Evolutionary conservation across 2,113 vertebrate genomes (phyloP), one percentile per base, ranked within the genome.

Genomic region (Hylia prasina): DNA sequence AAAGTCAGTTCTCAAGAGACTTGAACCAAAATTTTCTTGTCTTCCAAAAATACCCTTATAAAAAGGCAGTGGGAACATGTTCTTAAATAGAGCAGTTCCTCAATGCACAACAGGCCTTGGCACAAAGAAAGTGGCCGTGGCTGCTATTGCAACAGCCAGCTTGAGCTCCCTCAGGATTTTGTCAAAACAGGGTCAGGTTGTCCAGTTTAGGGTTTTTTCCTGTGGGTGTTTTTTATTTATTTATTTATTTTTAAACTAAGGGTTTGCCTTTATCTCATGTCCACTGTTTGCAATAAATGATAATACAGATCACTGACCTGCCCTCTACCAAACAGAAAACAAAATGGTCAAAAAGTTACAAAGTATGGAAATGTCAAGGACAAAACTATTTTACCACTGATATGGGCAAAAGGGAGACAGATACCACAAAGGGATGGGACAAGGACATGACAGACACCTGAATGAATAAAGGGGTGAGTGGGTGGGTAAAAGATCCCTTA

Each of bases 401-500:
- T 13, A 54, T 2, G 1, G 4, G 58, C 2, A 2, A 21, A 30
- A 84, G 15, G 14, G 14, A 5, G 5, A 24, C 51, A 66, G 6
- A 39, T 40, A 53, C 50, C 22, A 37, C 1, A 13, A 69, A 35
- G 35, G 16, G 20, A 44, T 50, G 42, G 54, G 13, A 42, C 13
- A 85, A 1, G 10, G 45, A 22, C n/a, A 11, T 27, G 22, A 70
- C 40, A 77, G 58, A 53, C 19, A 54, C 5, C 3, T 3, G 22
- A 61, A 50, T 2, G 2, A 63, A 48, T 15, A 54, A 51, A 75
- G 16, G 6, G 4, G 9, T 65, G 15, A 47, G 14, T n/a, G 20
- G 22, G 17, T 23, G 50, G 22, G 22, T 57, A 60, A 56, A 30
- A 87, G 44, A 76, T n/a, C 22, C 35, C 25, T 82, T 42, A 63